Base-by-base conservation (phyloP, 2,888 invertebrate species). In the Agonum fuliginosum region DNA sequence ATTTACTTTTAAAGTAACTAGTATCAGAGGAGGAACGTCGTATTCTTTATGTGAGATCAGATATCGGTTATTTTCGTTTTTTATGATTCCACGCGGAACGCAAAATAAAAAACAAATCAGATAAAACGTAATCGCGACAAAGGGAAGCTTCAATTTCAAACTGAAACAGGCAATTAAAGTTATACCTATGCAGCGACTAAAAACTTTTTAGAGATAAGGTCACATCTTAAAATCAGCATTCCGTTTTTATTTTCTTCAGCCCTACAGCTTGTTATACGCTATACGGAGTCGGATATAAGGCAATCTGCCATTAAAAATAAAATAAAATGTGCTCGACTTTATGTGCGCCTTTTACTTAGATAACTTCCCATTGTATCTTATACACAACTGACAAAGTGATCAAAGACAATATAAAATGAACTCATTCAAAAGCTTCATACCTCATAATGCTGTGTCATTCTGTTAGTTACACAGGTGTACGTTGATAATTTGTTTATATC, bases 91-190 rank as follows among this genome's bases (percentile, higher is more conserved):
- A 62, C 37, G 41, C 41, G 73, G 34, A 73, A 73, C 58, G 34
- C 37, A 20, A 43, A 73, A 73, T 73, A 73, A 73, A 73, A 73
- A 73, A 58, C 41, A 73, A 58, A 73, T 73, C 37, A 73, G 73
- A 73, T 73, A 73, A 73, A 73, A 62, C 37, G 73, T 73, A 73
- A 73, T 73, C 58, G 54, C 24, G 62, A 73, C 62, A 62, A 62
- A 73, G 73, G 73, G 73, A 72, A 72, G 48, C 72, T 72, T 72
- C 72, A 72, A 54, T 72, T 54, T 54, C 72, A 34, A 72, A 72
- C 73, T 58, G 73, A 73, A 73, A 73, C 73, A 73, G 73, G 73
- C 73, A 73, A 73, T 73, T 62, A 73, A 73, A 73, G 73, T 73
- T 73, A 73, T 73, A 73, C 73, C 73, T 73, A 73, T 73, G 73